phyloP scores from a whole-genome alignment of 2,888 invertebrate genomes.

The Neuroscelio doddi region DNA sequence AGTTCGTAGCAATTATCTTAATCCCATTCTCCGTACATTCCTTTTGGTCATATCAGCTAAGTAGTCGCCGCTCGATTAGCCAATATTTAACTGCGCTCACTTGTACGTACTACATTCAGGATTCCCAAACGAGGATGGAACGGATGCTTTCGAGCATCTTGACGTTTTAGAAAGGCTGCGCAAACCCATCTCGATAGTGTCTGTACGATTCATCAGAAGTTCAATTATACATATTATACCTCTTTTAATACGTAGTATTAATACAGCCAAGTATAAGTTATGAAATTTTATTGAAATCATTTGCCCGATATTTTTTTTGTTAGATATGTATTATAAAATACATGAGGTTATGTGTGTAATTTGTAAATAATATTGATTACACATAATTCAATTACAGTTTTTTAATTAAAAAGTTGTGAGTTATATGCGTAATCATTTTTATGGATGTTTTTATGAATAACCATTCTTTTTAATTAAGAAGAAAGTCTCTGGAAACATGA shows the following conservation, averaged over 20 bases:
- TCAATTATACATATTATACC: slow-evolving; percentile 33
- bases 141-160: slow-evolving; percentile 31
- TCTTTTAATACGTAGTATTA: slow-evolving; percentile 16
- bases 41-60: slow-evolving; percentile 29
- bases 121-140: slow-evolving; percentile 37
- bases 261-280: neutral
- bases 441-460: no score
- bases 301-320: no score
- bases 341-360: no score
- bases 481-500: no score
- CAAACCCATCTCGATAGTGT: no score
- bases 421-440: no score
- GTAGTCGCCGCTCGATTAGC: slow-evolving; percentile 30
- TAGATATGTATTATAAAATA: no score
- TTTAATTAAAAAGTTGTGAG: no score
- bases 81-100: slow-evolving; percentile 36
- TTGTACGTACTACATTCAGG: slow-evolving; percentile 21
- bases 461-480: no score
- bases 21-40: slow-evolving; percentile 29
- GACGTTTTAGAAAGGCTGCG: slow-evolving; percentile 35
- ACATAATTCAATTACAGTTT: no score
- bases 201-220: slow-evolving; percentile 8
- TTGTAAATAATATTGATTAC: no score
- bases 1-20: slow-evolving; percentile 23
- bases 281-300: no score